Base-by-base conservation (phyloP, 2,888 invertebrate genomes). In the Drosophila setosimentum region DNA sequence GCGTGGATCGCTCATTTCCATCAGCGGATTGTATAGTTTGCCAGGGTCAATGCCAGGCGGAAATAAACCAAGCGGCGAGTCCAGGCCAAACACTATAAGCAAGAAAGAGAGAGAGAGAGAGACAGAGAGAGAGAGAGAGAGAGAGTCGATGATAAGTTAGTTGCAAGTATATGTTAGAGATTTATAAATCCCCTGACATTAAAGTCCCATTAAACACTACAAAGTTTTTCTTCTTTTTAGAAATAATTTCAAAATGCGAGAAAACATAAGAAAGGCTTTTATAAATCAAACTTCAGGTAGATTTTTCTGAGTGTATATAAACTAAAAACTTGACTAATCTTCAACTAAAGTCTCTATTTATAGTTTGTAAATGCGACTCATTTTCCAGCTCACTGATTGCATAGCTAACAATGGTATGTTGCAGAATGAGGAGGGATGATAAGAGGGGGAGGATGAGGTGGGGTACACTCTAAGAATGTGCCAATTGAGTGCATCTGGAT, bases 21-120 rank as follows among this genome's bases (percentile, higher is more conserved):
- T 95, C 68, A 97, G 94, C 6, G 96, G 96, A 92, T 95, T 95
- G 91, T 95, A 95, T 91, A 95, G 94, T 92, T 96, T 95, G 78
- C 95, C 95, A 90, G 96, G 95, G 87, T 96, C 96, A 93, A 96
- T 95, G 78, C 96, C 96, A 35, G 96, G 95, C 51, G 96, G 96
- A 93, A 96, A 97, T 74, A 97, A 94, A 35, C 96, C 96, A 92
- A 96, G 93, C 1, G 96, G 95, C 6, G 96, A 95, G 91, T 96
- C 96, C 91, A 96, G 93, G 27, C 96, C 96, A 93, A 96, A 96
- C 95, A 96, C 96, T 96, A 94, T 24, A 93, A 93, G 18, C n/a
- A 6, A 37, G 29, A 57, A 13, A 48, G 11, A 40, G 27, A n/a
- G 13, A 37, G 11, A 54, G 24, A 29, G 16, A 59, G 13, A 13